These are phyloP conservation scores for Tetragonula clypearis DNA, from an alignment of 1,140 invertebrate species.

Conservation along the genomic window DNA sequence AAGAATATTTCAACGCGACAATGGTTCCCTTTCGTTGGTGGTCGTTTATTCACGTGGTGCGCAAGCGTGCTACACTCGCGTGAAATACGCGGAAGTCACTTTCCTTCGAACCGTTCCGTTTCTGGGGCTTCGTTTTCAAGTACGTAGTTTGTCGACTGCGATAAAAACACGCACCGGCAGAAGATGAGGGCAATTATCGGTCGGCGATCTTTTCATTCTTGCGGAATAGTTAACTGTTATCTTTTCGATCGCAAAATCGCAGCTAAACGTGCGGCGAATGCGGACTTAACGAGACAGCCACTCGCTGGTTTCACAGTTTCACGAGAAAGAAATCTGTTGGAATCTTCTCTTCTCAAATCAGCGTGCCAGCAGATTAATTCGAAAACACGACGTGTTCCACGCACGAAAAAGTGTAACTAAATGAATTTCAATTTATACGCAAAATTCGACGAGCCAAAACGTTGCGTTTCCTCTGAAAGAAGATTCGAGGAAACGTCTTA, in stretches of 20 bases:
- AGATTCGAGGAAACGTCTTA: background rate
- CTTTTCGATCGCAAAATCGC: background rate
- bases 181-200: slow-evolving; percentile 14
- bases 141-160: slow-evolving; percentile 8
- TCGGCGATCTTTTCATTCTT: slow-evolving; percentile 8
- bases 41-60: slow-evolving; percentile 16
- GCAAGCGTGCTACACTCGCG: slow-evolving; percentile 8
- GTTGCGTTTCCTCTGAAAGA: background rate
- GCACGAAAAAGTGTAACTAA: background rate
- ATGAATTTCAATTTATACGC: background rate
- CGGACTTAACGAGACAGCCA: background rate
- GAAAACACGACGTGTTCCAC: too few species aligned
- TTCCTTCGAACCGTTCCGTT: slow-evolving; percentile 50
- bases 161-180: background rate
- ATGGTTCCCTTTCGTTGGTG: slow-evolving; percentile 45
- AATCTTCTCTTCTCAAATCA: too few species aligned
- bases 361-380: background rate
- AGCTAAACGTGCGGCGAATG: background rate
- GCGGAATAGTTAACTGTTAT: background rate
- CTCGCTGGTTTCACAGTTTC: background rate
- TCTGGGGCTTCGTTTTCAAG: slow-evolving; percentile 1
- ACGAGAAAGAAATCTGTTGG: too few species aligned
- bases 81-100: slow-evolving; percentile 60
- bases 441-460: background rate
- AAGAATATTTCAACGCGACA: slow-evolving; percentile 38